Conservation (phyloP, 2,113 vertebrate species). For the Lepidothrix coronata region DNA sequence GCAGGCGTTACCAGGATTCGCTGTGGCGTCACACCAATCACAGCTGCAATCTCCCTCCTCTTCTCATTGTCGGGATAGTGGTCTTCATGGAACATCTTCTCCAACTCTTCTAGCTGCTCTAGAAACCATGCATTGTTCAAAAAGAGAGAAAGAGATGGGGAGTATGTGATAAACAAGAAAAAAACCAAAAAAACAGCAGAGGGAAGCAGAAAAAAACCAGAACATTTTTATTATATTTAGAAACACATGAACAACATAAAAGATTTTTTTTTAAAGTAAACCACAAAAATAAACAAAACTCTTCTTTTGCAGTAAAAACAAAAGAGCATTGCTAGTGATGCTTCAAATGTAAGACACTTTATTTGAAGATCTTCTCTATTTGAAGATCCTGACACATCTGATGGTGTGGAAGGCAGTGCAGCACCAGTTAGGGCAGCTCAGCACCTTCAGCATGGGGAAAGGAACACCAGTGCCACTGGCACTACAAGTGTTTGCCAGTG, state of each 20-base stretch:
- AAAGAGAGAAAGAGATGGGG: not conserved
- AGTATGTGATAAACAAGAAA: not conserved
- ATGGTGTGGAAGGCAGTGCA: not conserved
- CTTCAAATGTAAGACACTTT: not conserved
- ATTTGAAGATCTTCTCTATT: not conserved
- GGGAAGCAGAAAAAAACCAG: accelerated
- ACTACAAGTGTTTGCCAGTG: not conserved
- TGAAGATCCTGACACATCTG: not conserved
- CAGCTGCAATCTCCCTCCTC: slow-evolving; percentile 84
- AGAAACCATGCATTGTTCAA: not conserved
- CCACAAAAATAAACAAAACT: not conserved
- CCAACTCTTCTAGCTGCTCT: slow-evolving; percentile 91
- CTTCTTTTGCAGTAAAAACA: not conserved
- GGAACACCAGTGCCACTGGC: not conserved
- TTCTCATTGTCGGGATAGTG: slow-evolving; percentile 93
- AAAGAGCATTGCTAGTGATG: not conserved
- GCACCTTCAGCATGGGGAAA: not conserved
- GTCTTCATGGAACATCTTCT: slow-evolving; percentile 88
- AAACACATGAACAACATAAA: not conserved
- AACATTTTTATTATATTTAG: not conserved
- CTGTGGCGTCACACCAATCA: slow-evolving; percentile 89
- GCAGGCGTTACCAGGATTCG: slow-evolving; percentile 86
- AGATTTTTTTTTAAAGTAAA: not conserved
- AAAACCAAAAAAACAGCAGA: not conserved
- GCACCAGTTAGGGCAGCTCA: not conserved